A percentile compares a stretch with the other conserved stretches of the same genome.
Evolutionary conservation across 2,113 vertebrate genomes (phyloP).

Genomic region (Myanophis thanlyinensis): DNA sequence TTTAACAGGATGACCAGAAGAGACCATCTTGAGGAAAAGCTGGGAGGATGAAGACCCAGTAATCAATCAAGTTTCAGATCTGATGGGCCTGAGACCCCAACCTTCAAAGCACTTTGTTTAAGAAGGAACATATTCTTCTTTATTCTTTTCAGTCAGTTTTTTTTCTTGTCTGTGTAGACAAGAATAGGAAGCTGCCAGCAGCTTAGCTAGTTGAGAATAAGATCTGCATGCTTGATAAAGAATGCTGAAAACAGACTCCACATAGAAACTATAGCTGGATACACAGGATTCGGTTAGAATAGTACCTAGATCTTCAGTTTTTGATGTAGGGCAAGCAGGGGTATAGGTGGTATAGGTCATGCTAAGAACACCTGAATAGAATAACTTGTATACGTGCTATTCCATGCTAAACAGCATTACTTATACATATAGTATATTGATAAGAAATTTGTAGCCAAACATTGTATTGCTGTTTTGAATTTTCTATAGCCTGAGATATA

Average conservation of each 20-base stretch:
- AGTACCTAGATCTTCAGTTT: neutral
- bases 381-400: neutral
- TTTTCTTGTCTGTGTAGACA: neutral
- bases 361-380: neutral
- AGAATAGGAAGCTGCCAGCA: neutral
- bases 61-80: neutral
- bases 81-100: neutral
- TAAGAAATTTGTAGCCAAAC: neutral
- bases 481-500: neutral
- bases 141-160: neutral
- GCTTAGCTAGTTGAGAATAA: neutral
- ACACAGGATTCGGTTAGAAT: neutral
- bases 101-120: neutral
- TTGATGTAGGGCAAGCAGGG: neutral
- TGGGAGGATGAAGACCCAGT: neutral
- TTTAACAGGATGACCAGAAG: neutral
- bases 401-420: neutral
- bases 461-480: neutral
- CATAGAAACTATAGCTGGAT: neutral
- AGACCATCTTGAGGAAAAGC: neutral
- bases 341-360: neutral
- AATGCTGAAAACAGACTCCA: neutral
- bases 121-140: neutral
- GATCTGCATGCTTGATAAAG: neutral
- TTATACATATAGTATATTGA: neutral